Percentiles rank a stretch among this genome's conserved stretches.
Evolutionary conservation across 2,113 vertebrate species (phyloP).

Genomic region (Dicentrarchus labrax): DNA sequence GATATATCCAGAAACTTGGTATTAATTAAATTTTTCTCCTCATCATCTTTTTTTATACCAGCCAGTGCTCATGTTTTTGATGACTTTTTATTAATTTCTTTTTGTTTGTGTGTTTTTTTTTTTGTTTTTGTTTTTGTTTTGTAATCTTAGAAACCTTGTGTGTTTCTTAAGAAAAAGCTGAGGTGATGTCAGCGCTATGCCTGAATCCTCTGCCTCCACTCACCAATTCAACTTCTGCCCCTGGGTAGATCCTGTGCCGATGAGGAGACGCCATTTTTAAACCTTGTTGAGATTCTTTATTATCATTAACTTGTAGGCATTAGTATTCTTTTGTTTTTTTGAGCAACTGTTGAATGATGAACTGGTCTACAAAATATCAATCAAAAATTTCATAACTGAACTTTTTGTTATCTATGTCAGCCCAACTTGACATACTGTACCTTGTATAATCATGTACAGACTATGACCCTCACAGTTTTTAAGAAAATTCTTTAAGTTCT

Average conservation of each 20-base stretch:
- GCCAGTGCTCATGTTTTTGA: conserved; percentile 64
- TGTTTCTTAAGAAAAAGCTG: conserved; percentile 58
- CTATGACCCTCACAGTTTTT: conserved; percentile 50
- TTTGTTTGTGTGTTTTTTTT: conserved; percentile 42
- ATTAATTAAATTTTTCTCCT: conserved; percentile 75
- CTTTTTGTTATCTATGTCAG: conserved; percentile 54
- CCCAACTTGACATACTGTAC: conserved; percentile 68
- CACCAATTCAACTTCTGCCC: conserved; percentile 52
- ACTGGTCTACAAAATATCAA: conserved; percentile 64
- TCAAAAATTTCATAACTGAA: conserved; percentile 47
- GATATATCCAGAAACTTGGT: conserved; percentile 85
- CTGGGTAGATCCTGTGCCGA: conserved; percentile 62
- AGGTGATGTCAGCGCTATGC: conserved; percentile 9
- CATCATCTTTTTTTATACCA: conserved; percentile 70
- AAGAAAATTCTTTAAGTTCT: conserved; percentile 41
- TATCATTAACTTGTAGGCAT: conserved; percentile 63
- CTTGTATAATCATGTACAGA: conserved; percentile 70
- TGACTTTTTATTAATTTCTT: conserved; percentile 37
- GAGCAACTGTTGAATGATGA: conserved; percentile 58
- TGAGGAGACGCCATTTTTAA: conserved; percentile 65
- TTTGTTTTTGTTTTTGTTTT: conserved; percentile 50
- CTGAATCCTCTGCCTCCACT: conserved; percentile 29
- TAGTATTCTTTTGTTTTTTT: conserved; percentile 61
- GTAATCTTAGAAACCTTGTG: conserved; percentile 57
- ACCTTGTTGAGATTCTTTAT: conserved; percentile 58